phyloP scores from a whole-genome alignment of 2,888 invertebrate genomes.

The Allygus modestus region DNA sequence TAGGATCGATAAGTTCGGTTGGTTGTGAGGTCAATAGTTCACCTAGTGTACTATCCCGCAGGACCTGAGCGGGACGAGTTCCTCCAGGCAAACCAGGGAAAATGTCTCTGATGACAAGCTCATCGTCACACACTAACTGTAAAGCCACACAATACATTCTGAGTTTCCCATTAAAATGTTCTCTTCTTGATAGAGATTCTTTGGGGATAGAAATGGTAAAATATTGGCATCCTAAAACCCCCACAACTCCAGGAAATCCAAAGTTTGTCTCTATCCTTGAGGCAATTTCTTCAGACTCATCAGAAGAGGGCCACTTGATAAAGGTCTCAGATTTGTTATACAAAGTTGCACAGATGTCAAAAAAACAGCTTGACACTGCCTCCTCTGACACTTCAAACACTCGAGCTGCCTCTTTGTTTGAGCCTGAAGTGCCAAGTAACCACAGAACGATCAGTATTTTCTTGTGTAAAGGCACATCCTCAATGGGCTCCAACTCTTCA shows the following conservation, averaged over 20 bases:
- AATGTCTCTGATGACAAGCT: conserved; percentile 41
- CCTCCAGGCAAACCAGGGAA: conserved; percentile 50
- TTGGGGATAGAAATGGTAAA: conserved; percentile 46
- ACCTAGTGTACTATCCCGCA: neutral
- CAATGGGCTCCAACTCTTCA: conserved; percentile 53
- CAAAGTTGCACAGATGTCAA: conserved; percentile 47
- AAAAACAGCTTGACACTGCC: conserved; percentile 25
- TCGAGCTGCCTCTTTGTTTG: conserved; percentile 2
- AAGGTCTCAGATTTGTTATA: conserved; percentile 30
- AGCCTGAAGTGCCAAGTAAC: conserved; percentile 19
- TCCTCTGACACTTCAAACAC: conserved; percentile 32
- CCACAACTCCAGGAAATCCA: conserved; percentile 53
- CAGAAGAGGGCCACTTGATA: conserved; percentile 37
- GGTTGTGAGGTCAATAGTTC: neutral
- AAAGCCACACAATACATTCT: conserved; percentile 45
- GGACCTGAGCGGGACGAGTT: neutral
- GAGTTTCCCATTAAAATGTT: conserved; percentile 47
- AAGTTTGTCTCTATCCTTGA: conserved; percentile 2
- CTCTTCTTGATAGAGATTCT: conserved; percentile 32
- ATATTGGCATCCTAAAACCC: conserved; percentile 26
- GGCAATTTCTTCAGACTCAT: conserved; percentile 12
- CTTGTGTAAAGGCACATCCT: conserved; percentile 28
- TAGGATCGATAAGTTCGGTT: neutral
- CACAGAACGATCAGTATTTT: conserved; percentile 42
- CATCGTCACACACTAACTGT: conserved; percentile 51